Base-by-base conservation (phyloP, 2,888 invertebrate genomes). In the Dorcus parallelipipedus region DNA sequence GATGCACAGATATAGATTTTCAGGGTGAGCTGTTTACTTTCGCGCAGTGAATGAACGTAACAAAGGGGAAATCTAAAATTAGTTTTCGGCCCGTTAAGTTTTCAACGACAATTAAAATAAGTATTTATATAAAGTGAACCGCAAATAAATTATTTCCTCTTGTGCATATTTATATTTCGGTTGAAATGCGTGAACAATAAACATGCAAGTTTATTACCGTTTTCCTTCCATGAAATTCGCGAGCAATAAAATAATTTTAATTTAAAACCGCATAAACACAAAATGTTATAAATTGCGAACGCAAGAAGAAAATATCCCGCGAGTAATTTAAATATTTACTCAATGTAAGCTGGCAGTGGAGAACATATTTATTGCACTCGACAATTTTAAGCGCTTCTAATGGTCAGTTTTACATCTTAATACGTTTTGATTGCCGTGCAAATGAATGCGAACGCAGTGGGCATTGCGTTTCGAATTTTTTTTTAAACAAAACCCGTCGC, bases 341-440 rank as follows among this genome's bases (percentile, higher is more conserved):
- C 45, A 54, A 26, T 45, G 45, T 45, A 45, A 54, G 33, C 45
- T 33, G 54, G 38, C 45, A 33, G 54, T 39, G 54, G 45, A 26
- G 54, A 45, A 54, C 45, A 45, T 45, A 54, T 54, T 54, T 54
- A 54, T 54, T 20, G 45, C 47, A 48, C 14, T 48, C 39, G 47
- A 47, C 38, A 54, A 54, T 45, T 54, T 54, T 47, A 43, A 54
- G 45, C 54, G 39, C 54, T 38, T 54, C 43, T 45, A 54, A 54
- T 45, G 45, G 54, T 39, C 54, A 54, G 17, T 54, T 54, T 45
- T 45, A 45, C 54, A 45, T 33, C 43, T 45, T 54, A 26, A 45
- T 43, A 54, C 14, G 20, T 60, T 60, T 60, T 60, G 57, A 60
- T 60, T 56, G 60, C 60, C 56, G 54, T 60, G 60, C 57, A 60